Evolutionary conservation across 2,888 invertebrate species (phyloP), one percentile per base, ranked within the genome.

Genomic region (Ectemnius continuus): DNA sequence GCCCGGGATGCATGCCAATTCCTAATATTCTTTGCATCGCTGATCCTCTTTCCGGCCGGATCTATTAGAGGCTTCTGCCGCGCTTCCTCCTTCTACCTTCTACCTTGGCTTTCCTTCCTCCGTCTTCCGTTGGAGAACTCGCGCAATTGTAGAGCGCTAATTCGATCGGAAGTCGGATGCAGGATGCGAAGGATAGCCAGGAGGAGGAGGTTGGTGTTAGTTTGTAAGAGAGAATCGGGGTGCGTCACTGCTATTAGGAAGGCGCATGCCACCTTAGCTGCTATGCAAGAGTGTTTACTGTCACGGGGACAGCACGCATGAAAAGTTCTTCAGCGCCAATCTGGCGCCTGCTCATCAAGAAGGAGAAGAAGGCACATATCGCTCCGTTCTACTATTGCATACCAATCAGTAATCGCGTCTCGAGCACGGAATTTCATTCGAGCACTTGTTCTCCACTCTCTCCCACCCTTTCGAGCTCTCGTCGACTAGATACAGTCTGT

Each of bases 11-110:
- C 68, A 68, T 69, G 73, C 68, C 68, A 57, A 69, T 68, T 46
- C 61, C 73, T 69, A 69, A 73, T 73, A 73, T 65, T 61, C 61
- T 61, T 58, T 65, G 73, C 73, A 69, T 26, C 69, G 69, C 65
- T 73, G 58, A 65, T 69, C 65, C 16, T 16, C 57, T 58, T 69
- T 73, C 73, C 69, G 57, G 73, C 16, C 28, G 13, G 67, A 45
- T 8, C 69, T 48, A 18, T 69, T 52, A 73, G 14, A 16, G 58
- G n/a, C 47, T 52, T 47, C 45, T 28, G 16, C 68, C 64, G 64
- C 57, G 48, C 48, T 48, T 48, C 48, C 48, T 48, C 8, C n/a
- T n/a, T n/a, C n/a, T n/a, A n/a, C n/a, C n/a, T n/a, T n/a, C n/a
- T n/a, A 1, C 4, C 4, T 16, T 2, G n/a, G 11, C 48, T 48